Conservation (phyloP, 2,888 invertebrate genomes). For the Callyntrura guangdongensis region DNA sequence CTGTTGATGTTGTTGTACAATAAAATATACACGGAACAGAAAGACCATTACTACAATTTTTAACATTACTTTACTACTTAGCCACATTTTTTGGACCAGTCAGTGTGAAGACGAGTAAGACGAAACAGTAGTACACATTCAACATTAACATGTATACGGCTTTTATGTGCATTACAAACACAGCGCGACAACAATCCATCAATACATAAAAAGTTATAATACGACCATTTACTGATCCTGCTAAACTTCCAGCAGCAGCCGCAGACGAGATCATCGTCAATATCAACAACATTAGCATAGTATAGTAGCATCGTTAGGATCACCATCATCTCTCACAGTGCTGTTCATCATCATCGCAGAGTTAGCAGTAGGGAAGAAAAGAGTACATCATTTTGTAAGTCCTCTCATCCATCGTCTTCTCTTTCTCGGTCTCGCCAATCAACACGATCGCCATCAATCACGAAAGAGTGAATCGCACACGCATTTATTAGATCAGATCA, state of each 20-base stretch:
- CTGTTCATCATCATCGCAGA: constrained; percentile 22
- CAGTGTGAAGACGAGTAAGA: constrained; percentile 45
- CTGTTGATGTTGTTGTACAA: constrained; percentile 51
- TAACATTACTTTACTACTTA: constrained; percentile 71
- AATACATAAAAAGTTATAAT: constrained; percentile 68
- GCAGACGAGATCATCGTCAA: constrained; percentile 51
- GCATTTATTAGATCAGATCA: constrained; percentile 39
- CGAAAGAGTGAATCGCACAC: constrained; percentile 25
- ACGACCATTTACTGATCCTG: constrained; percentile 46
- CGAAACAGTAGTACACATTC: constrained; percentile 7
- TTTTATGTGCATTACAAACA: constrained; percentile 49
- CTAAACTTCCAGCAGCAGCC: constrained; percentile 58
- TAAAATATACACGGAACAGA: constrained; percentile 61
- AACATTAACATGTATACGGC: constrained; percentile 59
- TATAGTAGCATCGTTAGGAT: constrained; percentile 62
- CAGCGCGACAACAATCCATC: constrained; percentile 65
- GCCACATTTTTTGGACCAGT: constrained; percentile 75
- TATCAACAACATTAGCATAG: constrained; percentile 69
- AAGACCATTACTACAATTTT: constrained; percentile 72
- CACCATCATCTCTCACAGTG: constrained; percentile 38
- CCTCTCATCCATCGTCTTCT: constrained; percentile 43
- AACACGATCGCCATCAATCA: constrained; percentile 69
- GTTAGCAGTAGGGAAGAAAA: not conserved
- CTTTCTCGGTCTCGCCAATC: constrained; percentile 51
- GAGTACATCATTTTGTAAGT: constrained; percentile 52